phyloP scores from a whole-genome alignment of 2,797 vertebrate species.

The Mallotus villosus region DNA sequence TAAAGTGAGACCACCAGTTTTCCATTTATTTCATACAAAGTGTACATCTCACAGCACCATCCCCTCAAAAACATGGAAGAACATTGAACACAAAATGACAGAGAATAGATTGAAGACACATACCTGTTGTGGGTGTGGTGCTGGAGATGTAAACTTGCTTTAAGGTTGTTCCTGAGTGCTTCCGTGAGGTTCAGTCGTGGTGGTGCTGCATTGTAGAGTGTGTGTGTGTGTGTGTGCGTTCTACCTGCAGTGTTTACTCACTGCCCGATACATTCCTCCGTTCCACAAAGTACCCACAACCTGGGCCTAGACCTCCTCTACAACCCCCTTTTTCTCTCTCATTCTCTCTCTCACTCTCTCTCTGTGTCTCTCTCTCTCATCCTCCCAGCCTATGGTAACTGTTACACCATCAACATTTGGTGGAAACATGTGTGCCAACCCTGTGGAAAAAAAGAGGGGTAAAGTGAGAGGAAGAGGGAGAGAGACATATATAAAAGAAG shows the following conservation, averaged over 20 bases:
- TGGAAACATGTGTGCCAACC: constrained; percentile 40
- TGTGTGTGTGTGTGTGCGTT: constrained; percentile 17
- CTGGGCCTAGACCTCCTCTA: constrained; percentile 52
- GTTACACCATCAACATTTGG: constrained; percentile 37
- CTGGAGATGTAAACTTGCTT: constrained; percentile 9
- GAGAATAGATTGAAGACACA: constrained; percentile 32
- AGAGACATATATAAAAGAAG: background rate
- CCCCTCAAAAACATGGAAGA: background rate
- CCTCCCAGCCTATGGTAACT: constrained; percentile 18
- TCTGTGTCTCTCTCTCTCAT: constrained; percentile 25
- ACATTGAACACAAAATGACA: constrained; percentile 4
- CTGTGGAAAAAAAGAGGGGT: constrained; percentile 25
- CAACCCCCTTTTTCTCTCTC: constrained; percentile 30
- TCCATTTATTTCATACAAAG: too few relatives aligned
- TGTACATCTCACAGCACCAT: too few relatives aligned
- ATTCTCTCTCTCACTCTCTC: constrained; percentile 37
- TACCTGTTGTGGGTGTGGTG: constrained; percentile 53
- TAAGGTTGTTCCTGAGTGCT: constrained; percentile 37
- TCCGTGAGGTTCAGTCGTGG: constrained; percentile 14
- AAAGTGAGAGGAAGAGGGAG: background rate
- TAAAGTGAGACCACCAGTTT: too few relatives aligned
- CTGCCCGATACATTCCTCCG: constrained; percentile 61
- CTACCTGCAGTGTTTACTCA: constrained; percentile 54
- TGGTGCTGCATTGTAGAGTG: constrained; percentile 11
- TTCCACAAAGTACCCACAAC: constrained; percentile 57